Percentiles rank a stretch among this genome's conserved stretches.
Evolutionary conservation across 2,797 vertebrate species (phyloP).

Genomic region (Lophotriccus pileatus): DNA sequence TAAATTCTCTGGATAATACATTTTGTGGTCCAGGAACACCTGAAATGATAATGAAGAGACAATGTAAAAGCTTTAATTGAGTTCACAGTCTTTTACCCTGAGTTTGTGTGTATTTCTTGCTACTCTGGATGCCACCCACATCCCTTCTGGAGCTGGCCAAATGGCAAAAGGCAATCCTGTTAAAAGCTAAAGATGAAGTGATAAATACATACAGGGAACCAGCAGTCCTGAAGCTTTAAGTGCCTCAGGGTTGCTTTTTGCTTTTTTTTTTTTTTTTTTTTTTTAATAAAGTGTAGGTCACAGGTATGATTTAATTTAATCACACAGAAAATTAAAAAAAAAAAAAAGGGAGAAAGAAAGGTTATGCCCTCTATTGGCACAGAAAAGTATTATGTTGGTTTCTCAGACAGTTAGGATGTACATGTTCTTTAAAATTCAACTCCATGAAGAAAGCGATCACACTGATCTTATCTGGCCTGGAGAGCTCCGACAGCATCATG

Average conservation of each 20-base stretch:
- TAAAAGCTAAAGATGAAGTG: neutral
- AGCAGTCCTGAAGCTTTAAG: neutral
- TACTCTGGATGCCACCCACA: neutral
- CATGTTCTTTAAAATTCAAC: conserved; percentile 9
- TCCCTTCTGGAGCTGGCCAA: neutral
- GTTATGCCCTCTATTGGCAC: neutral
- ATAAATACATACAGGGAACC: neutral
- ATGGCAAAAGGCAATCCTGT: neutral
- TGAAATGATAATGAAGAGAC: neutral
- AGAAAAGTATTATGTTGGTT: neutral
- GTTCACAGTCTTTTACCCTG: neutral
- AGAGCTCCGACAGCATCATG: neutral
- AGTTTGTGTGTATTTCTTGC: neutral
- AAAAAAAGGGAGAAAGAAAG: neutral
- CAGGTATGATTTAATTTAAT: neutral
- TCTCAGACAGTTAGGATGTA: neutral
- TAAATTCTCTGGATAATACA: neutral
- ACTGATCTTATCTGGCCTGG: conserved; percentile 29
- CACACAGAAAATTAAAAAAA: neutral
- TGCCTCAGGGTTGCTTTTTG: neutral
- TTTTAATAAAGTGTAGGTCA: neutral
- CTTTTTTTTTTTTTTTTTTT: neutral
- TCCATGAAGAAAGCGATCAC: neutral
- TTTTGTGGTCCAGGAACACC: neutral
- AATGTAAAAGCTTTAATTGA: neutral